Evolutionary conservation across 2,888 invertebrate species (phyloP).

Genomic region (Diaphora mendica): DNA sequence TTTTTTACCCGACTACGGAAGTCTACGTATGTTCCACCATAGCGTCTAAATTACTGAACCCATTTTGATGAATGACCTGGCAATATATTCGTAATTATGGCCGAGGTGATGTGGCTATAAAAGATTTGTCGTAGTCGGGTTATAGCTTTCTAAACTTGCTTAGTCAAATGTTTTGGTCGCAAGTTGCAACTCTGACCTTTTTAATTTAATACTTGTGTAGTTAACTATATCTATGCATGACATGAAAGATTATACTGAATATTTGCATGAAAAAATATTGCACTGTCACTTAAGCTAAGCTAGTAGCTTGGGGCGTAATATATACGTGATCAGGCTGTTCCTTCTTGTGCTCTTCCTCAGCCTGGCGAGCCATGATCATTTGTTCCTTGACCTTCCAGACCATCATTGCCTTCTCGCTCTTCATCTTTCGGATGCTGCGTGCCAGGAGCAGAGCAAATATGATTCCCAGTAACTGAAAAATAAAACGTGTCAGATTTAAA

Average conservation of each 20-base stretch:
- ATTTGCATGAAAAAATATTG: background rate
- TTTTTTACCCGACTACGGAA: background rate
- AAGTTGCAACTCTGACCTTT: background rate
- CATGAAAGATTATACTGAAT: background rate
- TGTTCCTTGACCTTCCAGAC: slow-evolving; percentile 89
- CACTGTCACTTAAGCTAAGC: slow-evolving; percentile 34
- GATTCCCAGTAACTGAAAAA: slow-evolving; percentile 91
- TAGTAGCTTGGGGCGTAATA: slow-evolving; percentile 53
- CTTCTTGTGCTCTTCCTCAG: slow-evolving; percentile 53
- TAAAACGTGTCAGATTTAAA: background rate
- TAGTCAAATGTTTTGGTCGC: background rate
- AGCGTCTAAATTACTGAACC: too few species aligned
- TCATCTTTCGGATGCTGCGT: slow-evolving; percentile 92
- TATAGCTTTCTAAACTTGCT: too few species aligned
- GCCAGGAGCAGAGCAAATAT: slow-evolving; percentile 95
- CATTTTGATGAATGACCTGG: too few species aligned
- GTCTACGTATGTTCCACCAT: too few species aligned
- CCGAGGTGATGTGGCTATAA: too few species aligned
- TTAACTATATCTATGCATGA: background rate
- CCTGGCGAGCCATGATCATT: slow-evolving; percentile 74
- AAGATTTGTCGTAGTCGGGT: too few species aligned
- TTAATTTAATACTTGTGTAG: background rate
- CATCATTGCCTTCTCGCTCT: slow-evolving; percentile 89
- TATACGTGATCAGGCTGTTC: slow-evolving; percentile 58
- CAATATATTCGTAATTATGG: too few species aligned